Evolutionary conservation across 2,113 vertebrate species (phyloP), one percentile per base, ranked within the genome.

Genomic region (Guaruba guarouba): DNA sequence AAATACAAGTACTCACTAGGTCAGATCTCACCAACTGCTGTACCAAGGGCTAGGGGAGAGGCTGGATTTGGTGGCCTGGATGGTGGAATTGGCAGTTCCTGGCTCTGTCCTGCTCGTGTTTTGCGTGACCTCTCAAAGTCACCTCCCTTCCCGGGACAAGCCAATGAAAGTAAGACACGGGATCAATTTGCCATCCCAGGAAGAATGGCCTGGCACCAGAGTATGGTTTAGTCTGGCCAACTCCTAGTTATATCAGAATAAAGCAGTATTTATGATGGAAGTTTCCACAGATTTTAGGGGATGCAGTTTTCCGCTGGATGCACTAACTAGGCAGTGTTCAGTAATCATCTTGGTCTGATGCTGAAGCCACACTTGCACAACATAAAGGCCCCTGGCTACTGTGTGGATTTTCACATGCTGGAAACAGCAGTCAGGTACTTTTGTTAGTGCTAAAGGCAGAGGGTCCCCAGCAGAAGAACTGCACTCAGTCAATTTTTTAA

Each of bases 1-100:
- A 41, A 18, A 24, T 3, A 44, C 17, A 17, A 43, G 28, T 22
- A 41, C 4, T 37, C 11, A 24, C 11, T 19, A 41, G 14, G 2
- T 55, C 18, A 11, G 35, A 13, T 48, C 25, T 64, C 11, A 5
- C 35, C 35, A 6, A 11, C 17, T 10, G 17, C 5, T 24, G 12
- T 15, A 37, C 33, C 18, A n/a, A 9, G 3, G 17, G 1, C 43
- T 6, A 1, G 0, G 27, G 61, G 15, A 46, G 44, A 0, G 0
- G 33, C 54, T 48, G 68, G 17, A 18, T 15, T 35, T 2, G 0
- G 29, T 20, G 14, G 54, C 12, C 7, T 20, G 41, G 7, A 15
- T n/a, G 15, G 5, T 33, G 7, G 4, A 37, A 44, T 25, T 77
- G 17, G 7, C 0, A 4, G 11, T 80, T 52, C 43, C 24, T 0